Base-by-base conservation (phyloP, 2,888 invertebrate genomes). In the Lasioglossum oenotherae region DNA sequence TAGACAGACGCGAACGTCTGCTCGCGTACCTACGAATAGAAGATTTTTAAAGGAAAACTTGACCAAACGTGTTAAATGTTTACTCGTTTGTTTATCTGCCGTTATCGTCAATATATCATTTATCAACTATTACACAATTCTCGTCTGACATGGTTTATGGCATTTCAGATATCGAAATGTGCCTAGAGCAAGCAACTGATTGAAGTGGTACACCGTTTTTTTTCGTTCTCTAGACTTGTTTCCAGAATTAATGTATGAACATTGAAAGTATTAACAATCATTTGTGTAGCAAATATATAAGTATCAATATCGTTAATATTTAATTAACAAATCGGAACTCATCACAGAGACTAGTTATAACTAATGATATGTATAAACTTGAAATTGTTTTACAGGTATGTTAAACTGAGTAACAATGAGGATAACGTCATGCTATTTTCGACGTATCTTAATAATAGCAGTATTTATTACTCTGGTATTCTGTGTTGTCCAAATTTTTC, bases 401-500 rank as follows among this genome's bases (percentile, higher is more conserved):
- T 60, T 49, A 86, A 69, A 81, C 19, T 87, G 38, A 82, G 64
- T 80, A 88, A 93, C 90, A 78, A 94, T 94, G 94, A 92, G 92
- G 83, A 87, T 93, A 85, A 88, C 90, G 75, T 89, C 92, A 80
- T 93, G 91, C 82, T 90, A 93, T 81, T 88, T 92, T 71, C 92
- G 91, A 27, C 92, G 94, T 64, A 74, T 93, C 27, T 74, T 92
- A 44, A 82, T 92, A 74, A 87, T 87, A 57, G 87, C 87, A 53
- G 44, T 93, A 10, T 80, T 92, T 23, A 73, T 89, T 31, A 89
- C 89, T 38, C 35, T 93, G 31, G 74, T 93, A 31, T 92, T 93
- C 81, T 94, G 92, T 73, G 78, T 92, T 10, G 60, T 93, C 44
- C 93, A 94, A 85, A 85, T 94, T 2, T 81, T 94, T 46, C 91